Evolutionary conservation across 1,140 invertebrate species (phyloP), one percentile per base, ranked within the genome.

Genomic region (Drosophila parvula): DNA sequence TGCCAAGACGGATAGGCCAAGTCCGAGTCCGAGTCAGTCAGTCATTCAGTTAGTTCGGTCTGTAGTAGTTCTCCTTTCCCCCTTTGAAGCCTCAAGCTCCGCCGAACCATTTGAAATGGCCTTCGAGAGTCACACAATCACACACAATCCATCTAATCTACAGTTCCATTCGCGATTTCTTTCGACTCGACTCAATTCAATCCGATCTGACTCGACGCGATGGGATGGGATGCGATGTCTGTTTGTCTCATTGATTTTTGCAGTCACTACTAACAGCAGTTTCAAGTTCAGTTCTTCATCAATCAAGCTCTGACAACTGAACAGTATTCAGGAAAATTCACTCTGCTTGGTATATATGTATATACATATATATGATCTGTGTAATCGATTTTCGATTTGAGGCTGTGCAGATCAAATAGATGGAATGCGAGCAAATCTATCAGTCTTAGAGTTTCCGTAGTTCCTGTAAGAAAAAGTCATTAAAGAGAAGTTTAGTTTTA

Each of bases 261-360:
- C 78, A 63, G 65, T 40, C 75, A 48, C 53, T n/a, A 55, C 18
- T 34, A 67, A 74, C 44, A 79, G 68, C 70, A 75, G 64, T 86
- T 73, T 89, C 84, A 88, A 89, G 84, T 88, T 89, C 84, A 88
- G 80, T 88, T 84, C 65, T 80, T 84, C 80, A 88, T 88, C 80
- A 88, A 88, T 88, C 83, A 88, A 73, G 53, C 65, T 53, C 53
- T 79, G 83, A 89, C 83, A 86, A 77, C 76, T 81, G 68, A 65
- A 41, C 71, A 65, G 57, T 58, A 61, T 55, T 43, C 56, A 71
- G 47, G 32, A 45, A 78, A 63, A 67, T 40, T 63, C 65, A 64
- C 48, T 64, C n/a, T 30, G 34, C n/a, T 36, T 58, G 30, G 4
- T 8, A 2, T 50, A 12, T 14, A 8, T 8, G 1, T 50, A 12